Conservation (phyloP, 2,797 vertebrate genomes). For the Acrossocheilus wenchowensis region DNA sequence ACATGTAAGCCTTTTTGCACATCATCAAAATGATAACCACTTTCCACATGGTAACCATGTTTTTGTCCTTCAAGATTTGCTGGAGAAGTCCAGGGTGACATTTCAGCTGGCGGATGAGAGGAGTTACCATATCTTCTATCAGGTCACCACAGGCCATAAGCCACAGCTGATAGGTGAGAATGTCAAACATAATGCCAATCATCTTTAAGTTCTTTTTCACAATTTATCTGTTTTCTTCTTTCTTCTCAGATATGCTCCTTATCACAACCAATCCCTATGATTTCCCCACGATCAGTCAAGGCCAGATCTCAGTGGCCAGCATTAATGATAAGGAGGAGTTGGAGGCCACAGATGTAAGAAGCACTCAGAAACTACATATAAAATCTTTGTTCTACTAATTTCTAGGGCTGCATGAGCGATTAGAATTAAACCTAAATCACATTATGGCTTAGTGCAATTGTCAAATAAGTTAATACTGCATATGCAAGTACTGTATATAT, state of each 20-base stretch:
- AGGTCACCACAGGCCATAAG: slow-evolving; percentile 83
- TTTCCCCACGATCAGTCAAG: slow-evolving; percentile 84
- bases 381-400: background rate
- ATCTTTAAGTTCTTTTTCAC: background rate
- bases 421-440: background rate
- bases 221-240: background rate
- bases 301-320: slow-evolving; percentile 82
- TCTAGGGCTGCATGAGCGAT: background rate
- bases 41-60: background rate
- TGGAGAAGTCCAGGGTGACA: slow-evolving; percentile 85
- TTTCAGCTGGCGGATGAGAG: slow-evolving; percentile 84
- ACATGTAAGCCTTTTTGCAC: slow-evolving; percentile 77
- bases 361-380: background rate
- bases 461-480: background rate
- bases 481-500: background rate
- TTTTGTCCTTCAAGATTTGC: slow-evolving; percentile 46
- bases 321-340: slow-evolving; percentile 85
- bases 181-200: background rate
- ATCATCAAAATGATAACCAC: slow-evolving; percentile 57
- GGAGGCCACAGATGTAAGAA: slow-evolving; percentile 84
- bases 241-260: slow-evolving; percentile 82
- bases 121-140: slow-evolving; percentile 87
- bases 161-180: slow-evolving; percentile 82
- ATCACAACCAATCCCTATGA: slow-evolving; percentile 86
- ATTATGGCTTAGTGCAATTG: background rate